phyloP scores from a whole-genome alignment of 2,113 vertebrate species.

The Melanotaenia duboulayi region DNA sequence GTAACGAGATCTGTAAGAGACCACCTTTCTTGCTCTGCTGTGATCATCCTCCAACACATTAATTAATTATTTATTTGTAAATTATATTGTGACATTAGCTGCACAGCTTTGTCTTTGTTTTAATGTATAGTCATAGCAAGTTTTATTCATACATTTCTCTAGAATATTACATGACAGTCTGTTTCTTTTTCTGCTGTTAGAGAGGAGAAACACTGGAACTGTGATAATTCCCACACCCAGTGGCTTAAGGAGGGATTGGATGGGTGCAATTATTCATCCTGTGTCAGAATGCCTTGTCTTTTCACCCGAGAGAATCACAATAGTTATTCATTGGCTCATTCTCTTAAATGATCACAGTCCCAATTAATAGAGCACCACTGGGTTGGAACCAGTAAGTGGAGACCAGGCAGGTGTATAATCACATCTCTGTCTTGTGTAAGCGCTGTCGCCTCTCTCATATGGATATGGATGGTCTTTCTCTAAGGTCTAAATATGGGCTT shows the following conservation, averaged over 20 bases:
- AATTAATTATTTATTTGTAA: constrained; percentile 61
- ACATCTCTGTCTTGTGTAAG: constrained; percentile 22
- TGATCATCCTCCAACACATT: constrained; percentile 16
- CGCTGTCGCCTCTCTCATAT: constrained; percentile 19
- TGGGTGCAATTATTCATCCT: constrained; percentile 57
- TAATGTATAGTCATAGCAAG: constrained; percentile 16
- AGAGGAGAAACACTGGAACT: constrained; percentile 7
- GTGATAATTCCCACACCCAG: constrained; percentile 18
- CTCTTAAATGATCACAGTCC: constrained; percentile 54
- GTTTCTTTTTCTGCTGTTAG: constrained; percentile 24
- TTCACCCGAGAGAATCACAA: constrained; percentile 32
- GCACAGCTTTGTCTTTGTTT: constrained; percentile 5
- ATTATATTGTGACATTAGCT: constrained; percentile 49
- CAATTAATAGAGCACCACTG: constrained; percentile 66
- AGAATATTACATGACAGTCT: constrained; percentile 57
- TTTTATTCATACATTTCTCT: constrained; percentile 57
- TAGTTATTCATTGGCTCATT: constrained; percentile 49
- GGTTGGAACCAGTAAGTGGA: constrained; percentile 55
- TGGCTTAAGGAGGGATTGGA: constrained; percentile 30
- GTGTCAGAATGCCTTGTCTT: constrained; percentile 41
- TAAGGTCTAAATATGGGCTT: constrained; percentile 28
- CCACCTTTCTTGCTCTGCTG: constrained; percentile 2
- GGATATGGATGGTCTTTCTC: constrained; percentile 37
- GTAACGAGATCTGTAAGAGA: too few relatives aligned
- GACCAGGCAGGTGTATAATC: constrained; percentile 63